A percentile compares a stretch with the other conserved stretches of the same genome.
Conservation (phyloP, 1,140 invertebrate species). For the Trachymyrmex cornetzi region DNA sequence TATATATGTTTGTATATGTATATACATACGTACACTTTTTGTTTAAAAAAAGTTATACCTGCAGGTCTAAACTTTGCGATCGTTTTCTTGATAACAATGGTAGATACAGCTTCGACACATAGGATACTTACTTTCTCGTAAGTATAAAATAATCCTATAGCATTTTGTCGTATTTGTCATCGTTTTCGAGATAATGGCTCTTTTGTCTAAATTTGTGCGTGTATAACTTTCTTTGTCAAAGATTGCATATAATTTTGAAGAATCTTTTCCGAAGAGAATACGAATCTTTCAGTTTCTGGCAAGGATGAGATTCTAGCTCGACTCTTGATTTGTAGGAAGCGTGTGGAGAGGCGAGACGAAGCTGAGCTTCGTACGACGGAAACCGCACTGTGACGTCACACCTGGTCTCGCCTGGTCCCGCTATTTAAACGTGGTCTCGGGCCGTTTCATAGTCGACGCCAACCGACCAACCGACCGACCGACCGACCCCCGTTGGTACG, state of each 20-base stretch:
- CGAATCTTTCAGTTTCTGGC: background rate
- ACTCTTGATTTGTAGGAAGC: background rate
- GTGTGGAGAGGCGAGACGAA: background rate
- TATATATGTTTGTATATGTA: too few species aligned
- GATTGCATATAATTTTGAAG: background rate
- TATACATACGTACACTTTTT: too few species aligned
- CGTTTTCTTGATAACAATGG: too few species aligned
- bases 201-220: too few species aligned
- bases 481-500: conserved; percentile 6
- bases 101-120: too few species aligned
- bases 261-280: background rate
- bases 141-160: too few species aligned
- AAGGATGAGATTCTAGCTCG: background rate
- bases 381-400: conserved; percentile 72
- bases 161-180: too few species aligned
- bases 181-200: too few species aligned
- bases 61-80: too few species aligned
- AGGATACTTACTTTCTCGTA: too few species aligned
- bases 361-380: conserved; percentile 36
- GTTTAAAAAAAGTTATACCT: too few species aligned
- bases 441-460: conserved; percentile 46
- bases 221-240: background rate
- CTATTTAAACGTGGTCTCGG: conserved; percentile 69
- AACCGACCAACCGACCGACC: background rate
- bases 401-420: conserved; percentile 57